Percentiles rank a stretch among this genome's conserved stretches.
phyloP scores from a whole-genome alignment of 1,140 invertebrate genomes.

The Drosophila setifemur region DNA sequence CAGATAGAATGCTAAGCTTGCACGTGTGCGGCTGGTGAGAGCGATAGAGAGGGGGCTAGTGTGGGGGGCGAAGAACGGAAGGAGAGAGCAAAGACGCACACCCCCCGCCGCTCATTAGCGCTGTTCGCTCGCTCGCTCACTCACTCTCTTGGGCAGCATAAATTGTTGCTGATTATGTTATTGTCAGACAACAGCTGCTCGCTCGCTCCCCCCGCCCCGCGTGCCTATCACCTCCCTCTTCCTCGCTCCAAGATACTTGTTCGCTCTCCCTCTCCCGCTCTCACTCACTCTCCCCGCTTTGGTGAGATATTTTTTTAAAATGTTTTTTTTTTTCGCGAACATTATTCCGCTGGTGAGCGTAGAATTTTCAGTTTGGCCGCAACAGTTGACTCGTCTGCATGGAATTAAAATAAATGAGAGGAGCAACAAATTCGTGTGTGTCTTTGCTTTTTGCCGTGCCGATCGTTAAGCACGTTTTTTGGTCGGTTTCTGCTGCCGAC shows the following conservation, averaged over 20 bases:
- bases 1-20: slow-evolving; percentile 47
- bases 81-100: neutral
- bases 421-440: slow-evolving; percentile 31
- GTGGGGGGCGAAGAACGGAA: neutral
- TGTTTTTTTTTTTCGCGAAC: slow-evolving; percentile 41
- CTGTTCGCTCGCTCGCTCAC: slow-evolving; percentile 17
- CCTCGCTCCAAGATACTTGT: neutral
- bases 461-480: slow-evolving; percentile 71
- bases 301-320: slow-evolving; percentile 27
- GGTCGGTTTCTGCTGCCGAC: slow-evolving; percentile 22
- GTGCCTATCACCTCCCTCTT: slow-evolving; percentile 6
- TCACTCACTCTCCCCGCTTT: neutral
- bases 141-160: slow-evolving; percentile 46
- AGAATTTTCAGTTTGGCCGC: slow-evolving; percentile 73
- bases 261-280: slow-evolving; percentile 3
- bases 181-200: slow-evolving; percentile 64
- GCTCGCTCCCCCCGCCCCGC: neutral
- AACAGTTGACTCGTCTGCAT: slow-evolving; percentile 79
- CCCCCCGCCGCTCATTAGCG: slow-evolving; percentile 35
- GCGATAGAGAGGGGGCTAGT: slow-evolving; percentile 6
- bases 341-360: slow-evolving; percentile 31
- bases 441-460: slow-evolving; percentile 22
- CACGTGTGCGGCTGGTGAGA: slow-evolving; percentile 41
- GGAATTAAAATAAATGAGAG: slow-evolving; percentile 44
- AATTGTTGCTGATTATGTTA: slow-evolving; percentile 74